Percentiles rank a stretch among this genome's conserved stretches.
Conservation (phyloP, 2,797 vertebrate species). For the Microctenopoma steveboyesi region DNA sequence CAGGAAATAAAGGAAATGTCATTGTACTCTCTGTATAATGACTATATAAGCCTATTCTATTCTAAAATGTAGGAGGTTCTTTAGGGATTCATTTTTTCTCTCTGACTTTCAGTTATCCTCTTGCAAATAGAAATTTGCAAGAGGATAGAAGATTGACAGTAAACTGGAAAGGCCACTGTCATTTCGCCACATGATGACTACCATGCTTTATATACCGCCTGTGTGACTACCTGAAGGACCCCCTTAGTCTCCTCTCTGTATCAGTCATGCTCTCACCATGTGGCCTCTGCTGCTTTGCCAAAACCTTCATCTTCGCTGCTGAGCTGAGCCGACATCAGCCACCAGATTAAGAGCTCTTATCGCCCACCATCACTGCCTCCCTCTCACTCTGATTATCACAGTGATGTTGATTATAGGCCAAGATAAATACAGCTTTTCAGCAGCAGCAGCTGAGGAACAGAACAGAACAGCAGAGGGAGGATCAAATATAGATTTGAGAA, state of each 20-base stretch:
- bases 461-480: neutral
- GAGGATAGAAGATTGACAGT: neutral
- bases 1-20: neutral
- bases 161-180: neutral
- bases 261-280: slow-evolving; percentile 58
- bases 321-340: slow-evolving; percentile 27
- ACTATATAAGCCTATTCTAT: no score
- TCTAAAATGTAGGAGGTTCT: no score
- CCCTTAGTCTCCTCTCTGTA: slow-evolving; percentile 10
- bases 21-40: no score
- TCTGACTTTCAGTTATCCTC: neutral
- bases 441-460: slow-evolving; percentile 32
- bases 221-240: slow-evolving; percentile 16
- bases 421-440: slow-evolving; percentile 45
- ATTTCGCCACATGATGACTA: neutral
- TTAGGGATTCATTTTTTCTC: neutral
- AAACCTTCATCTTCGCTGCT: slow-evolving; percentile 49
- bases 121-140: neutral
- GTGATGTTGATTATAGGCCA: slow-evolving; percentile 49
- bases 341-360: slow-evolving; percentile 31
- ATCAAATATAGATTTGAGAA: neutral
- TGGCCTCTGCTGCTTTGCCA: slow-evolving; percentile 42
- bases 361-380: slow-evolving; percentile 20
- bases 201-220: neutral
- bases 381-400: slow-evolving; percentile 34